phyloP scores from a whole-genome alignment of 35 echinoderm and acorn worm genomes.

The Diadema setosum region DNA sequence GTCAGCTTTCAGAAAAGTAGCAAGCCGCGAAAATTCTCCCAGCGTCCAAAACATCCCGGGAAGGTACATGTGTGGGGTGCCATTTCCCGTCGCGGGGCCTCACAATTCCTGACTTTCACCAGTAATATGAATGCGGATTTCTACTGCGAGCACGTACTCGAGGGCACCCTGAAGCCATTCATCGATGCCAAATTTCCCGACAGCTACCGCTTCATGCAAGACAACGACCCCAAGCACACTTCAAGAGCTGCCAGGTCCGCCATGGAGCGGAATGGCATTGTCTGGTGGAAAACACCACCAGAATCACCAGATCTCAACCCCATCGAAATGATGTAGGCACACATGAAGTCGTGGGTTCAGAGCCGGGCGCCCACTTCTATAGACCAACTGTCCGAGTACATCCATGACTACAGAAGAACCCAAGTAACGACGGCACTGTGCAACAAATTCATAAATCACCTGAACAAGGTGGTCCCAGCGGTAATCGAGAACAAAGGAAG shows the following conservation, averaged over 20 bases:
- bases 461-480: slow-evolving; percentile 37
- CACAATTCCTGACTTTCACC: slow-evolving; percentile 2
- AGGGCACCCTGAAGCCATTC: slow-evolving; percentile 11
- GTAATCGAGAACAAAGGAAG: slow-evolving; percentile 7
- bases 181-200: background rate
- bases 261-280: slow-evolving; percentile 17
- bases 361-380: slow-evolving; percentile 13
- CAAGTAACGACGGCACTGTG: background rate
- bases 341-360: slow-evolving; percentile 24
- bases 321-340: slow-evolving; percentile 47
- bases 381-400: slow-evolving; percentile 50
- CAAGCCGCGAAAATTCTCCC: background rate
- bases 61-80: slow-evolving; percentile 65
- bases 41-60: slow-evolving; percentile 16
- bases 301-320: slow-evolving; percentile 64
- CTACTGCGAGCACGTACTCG: background rate
- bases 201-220: slow-evolving; percentile 9
- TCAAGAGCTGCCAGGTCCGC: background rate
- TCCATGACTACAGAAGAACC: slow-evolving; percentile 24
- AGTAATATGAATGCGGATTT: slow-evolving; percentile 57
- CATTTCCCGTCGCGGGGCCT: slow-evolving; percentile 30
- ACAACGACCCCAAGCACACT: slow-evolving; percentile 39
- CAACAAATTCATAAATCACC: slow-evolving; percentile 37
- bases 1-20: background rate
- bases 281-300: slow-evolving; percentile 39